A percentile compares a stretch with the other conserved stretches of the same genome.
Evolutionary conservation across 2,888 invertebrate genomes (phyloP).

Genomic region (Athalia rosae): DNA sequence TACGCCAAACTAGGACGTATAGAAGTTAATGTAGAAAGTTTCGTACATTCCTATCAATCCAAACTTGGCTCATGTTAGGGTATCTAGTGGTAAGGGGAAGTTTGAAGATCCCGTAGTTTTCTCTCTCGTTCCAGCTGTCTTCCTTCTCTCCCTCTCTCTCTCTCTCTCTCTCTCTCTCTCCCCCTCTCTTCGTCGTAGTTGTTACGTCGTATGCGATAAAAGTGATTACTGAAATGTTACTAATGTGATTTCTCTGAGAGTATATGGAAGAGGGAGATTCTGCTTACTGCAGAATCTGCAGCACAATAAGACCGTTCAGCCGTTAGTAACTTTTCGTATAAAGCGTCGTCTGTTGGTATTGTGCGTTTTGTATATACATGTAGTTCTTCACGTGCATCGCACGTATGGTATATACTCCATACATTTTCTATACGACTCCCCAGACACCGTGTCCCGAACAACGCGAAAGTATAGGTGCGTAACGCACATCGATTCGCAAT

Average conservation of each 20-base stretch:
- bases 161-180: neutral
- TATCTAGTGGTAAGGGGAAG: too few relatives aligned
- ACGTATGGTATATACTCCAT: neutral
- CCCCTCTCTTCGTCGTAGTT: neutral
- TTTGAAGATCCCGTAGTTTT: too few relatives aligned
- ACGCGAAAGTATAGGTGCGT: too few relatives aligned
- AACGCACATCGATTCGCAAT: neutral
- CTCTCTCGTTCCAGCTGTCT: neutral
- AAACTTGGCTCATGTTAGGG: too few relatives aligned
- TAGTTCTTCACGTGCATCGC: conserved; percentile 19
- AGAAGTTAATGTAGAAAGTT: neutral
- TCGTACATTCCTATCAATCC: neutral
- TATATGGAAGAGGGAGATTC: neutral
- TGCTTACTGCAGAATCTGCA: conserved; percentile 15
- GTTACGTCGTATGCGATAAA: conserved; percentile 51
- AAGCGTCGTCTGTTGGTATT: neutral
- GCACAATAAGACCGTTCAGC: conserved; percentile 43
- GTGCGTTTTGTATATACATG: conserved; percentile 3
- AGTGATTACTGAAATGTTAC: conserved; percentile 64
- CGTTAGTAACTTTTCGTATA: conserved; percentile 44
- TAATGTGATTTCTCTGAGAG: conserved; percentile 59
- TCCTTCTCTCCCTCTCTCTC: neutral
- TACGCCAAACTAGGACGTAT: neutral
- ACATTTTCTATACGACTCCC: neutral
- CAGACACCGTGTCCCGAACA: too few relatives aligned